phyloP scores from a whole-genome alignment of 2,888 invertebrate genomes.

The Chalcis sispes region DNA sequence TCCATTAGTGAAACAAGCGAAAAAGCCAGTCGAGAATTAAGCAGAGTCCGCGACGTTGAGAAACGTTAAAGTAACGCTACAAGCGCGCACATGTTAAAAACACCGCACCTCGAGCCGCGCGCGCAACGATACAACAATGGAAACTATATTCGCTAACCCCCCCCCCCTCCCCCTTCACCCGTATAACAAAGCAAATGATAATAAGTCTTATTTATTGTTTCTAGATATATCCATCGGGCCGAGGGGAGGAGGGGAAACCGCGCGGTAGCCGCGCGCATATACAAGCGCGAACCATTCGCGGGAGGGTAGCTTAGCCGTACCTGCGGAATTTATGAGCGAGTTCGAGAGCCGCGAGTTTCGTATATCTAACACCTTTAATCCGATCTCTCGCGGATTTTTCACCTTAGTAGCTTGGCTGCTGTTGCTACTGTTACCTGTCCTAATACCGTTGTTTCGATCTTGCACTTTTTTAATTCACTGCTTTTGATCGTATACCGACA shows the following conservation, averaged over 20 bases:
- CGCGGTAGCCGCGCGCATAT: neutral
- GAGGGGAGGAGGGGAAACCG: neutral
- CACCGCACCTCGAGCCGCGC: neutral
- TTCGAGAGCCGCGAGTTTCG: conserved; percentile 21
- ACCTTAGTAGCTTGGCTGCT: conserved; percentile 20
- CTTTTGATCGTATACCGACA: too few relatives aligned
- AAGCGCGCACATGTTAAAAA: neutral
- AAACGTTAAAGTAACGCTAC: neutral
- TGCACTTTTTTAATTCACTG: too few relatives aligned
- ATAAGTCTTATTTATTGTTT: conserved; percentile 56
- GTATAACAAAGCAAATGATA: conserved; percentile 52
- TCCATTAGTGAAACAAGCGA: conserved; percentile 14
- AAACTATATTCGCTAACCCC: conserved; percentile 29
- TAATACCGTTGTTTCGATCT: conserved; percentile 5
- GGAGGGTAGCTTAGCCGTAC: neutral
- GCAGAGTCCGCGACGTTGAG: neutral
- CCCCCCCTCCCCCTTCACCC: too few relatives aligned
- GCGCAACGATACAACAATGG: conserved; percentile 16
- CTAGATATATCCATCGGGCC: conserved; percentile 25
- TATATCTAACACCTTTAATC: conserved; percentile 48
- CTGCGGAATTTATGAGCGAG: conserved; percentile 44
- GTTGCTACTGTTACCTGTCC: neutral
- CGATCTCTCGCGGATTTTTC: conserved; percentile 28
- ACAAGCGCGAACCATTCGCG: neutral
- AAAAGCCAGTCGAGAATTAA: neutral